These are phyloP conservation scores for Pecten maximus DNA, from an alignment of 2,888 invertebrate genomes.

Conservation along the genomic window DNA sequence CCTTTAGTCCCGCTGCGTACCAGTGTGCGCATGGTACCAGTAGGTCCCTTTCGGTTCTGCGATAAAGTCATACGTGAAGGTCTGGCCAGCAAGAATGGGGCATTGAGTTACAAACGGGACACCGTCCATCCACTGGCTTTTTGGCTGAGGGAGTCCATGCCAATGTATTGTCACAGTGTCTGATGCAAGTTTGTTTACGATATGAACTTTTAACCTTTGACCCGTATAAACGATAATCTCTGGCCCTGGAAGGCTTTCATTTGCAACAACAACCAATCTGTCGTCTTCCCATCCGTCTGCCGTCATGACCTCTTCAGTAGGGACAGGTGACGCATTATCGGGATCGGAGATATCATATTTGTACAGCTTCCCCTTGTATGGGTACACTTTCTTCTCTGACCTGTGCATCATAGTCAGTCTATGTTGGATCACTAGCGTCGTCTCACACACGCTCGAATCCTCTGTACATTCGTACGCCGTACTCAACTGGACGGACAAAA, in stretches of 20 bases:
- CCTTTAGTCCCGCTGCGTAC: not conserved
- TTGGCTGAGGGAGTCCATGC: not conserved
- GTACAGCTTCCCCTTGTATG: not conserved
- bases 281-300: not conserved
- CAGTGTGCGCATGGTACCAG: not conserved
- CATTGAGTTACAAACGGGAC: not conserved
- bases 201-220: constrained; percentile 6
- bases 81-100: not conserved
- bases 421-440: not conserved
- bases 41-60: constrained; percentile 10
- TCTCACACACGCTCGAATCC: not conserved
- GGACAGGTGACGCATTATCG: not conserved
- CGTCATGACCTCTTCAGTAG: not conserved
- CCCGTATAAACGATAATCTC: not conserved
- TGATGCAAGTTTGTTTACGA: not conserved
- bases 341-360: not conserved
- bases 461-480: not conserved
- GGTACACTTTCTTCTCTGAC: not conserved
- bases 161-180: constrained; percentile 2
- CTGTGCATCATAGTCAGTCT: not conserved
- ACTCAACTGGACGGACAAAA: not conserved
- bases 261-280: not conserved
- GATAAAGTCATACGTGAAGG: constrained; percentile 9
- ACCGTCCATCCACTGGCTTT: not conserved
- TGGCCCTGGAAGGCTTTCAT: not conserved